Percentiles rank a stretch among this genome's conserved stretches.
Evolutionary conservation across 2,113 vertebrate species (phyloP).

Genomic region (Aix galericulata): DNA sequence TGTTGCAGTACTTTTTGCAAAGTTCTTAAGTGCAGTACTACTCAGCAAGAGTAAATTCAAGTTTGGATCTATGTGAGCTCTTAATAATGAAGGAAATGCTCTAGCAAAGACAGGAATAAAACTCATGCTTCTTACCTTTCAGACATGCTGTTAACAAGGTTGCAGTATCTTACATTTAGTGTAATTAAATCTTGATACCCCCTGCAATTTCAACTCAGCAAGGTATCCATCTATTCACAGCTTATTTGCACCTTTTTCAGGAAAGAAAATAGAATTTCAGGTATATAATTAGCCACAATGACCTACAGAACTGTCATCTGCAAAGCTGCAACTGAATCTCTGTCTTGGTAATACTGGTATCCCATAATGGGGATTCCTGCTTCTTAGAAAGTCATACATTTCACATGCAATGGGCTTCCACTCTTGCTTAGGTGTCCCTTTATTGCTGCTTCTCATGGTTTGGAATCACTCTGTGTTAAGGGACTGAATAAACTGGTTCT

Average conservation of each 20-base stretch:
- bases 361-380: background rate
- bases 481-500: background rate
- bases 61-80: background rate
- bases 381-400: background rate
- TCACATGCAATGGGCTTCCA: background rate
- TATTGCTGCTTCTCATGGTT: background rate
- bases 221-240: background rate
- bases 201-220: background rate
- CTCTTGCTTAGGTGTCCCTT: background rate
- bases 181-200: constrained; percentile 12
- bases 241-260: background rate
- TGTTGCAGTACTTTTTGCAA: background rate
- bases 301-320: background rate
- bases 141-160: background rate
- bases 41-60: background rate
- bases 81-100: background rate
- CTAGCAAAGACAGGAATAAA: background rate
- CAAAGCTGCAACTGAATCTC: background rate
- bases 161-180: background rate
- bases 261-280: background rate
- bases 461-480: background rate
- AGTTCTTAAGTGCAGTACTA: background rate
- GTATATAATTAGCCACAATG: background rate
- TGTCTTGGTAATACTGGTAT: background rate
- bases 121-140: background rate